Evolutionary conservation across 2,113 vertebrate species (phyloP).

Genomic region (Neolamprologus ventralis): DNA sequence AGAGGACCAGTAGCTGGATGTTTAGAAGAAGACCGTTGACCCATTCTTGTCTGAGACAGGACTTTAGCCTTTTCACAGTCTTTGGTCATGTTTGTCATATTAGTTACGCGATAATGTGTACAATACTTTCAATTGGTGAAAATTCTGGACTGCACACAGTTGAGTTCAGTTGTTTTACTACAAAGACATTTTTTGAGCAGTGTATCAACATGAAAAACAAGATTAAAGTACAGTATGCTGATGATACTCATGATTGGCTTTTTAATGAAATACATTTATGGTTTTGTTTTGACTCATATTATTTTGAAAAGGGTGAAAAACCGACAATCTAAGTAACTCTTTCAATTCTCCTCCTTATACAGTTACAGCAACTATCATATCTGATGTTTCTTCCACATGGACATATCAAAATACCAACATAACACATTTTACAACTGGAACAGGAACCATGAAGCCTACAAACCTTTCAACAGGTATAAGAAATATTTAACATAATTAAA

Average conservation of each 20-base stretch:
- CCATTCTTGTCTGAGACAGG: background rate
- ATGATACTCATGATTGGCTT: background rate
- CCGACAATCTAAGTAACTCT: background rate
- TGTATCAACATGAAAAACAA: background rate
- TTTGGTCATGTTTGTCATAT: background rate
- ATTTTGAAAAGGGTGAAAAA: background rate
- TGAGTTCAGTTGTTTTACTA: background rate
- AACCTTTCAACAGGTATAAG: background rate
- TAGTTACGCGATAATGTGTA: background rate
- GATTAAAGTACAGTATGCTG: background rate
- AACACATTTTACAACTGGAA: background rate
- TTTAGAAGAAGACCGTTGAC: background rate
- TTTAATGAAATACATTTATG: background rate
- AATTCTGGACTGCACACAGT: rapidly evolving
- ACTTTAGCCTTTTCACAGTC: background rate
- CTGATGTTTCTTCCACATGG: background rate
- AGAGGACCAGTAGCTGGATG: background rate
- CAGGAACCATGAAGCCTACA: background rate
- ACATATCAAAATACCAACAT: background rate
- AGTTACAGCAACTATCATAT: background rate
- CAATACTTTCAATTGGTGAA: background rate
- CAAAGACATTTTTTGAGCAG: background rate
- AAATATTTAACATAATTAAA: background rate
- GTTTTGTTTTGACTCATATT: background rate
- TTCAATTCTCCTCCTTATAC: background rate